Evolutionary conservation across 2,888 invertebrate genomes (phyloP), one percentile per base, ranked within the genome.

Genomic region (Temnothorax rugatulus): DNA sequence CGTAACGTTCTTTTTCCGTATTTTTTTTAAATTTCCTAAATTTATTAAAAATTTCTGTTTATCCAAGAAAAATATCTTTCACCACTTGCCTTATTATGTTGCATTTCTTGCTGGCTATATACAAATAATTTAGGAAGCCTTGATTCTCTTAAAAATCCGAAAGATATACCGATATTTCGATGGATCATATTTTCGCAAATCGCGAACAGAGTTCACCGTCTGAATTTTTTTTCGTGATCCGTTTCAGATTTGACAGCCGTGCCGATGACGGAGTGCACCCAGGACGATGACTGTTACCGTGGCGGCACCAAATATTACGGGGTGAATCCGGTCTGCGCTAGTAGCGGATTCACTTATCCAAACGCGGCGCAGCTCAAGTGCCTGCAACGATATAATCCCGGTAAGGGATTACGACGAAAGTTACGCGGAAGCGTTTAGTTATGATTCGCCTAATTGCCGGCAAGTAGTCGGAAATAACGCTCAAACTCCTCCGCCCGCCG

Each of bases 331-430:
- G 92, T 93, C 41, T 93, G 93, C 85, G 92, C 90, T 1, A 93
- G 77, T 77, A 93, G 93, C 47, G 93, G 93, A 13, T 88, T 87
- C 79, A 93, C 93, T 1, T 94, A 93, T 85, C 83, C 88, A 47
- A 92, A 92, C 85, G 84, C 90, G 7, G 91, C 86, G 34, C 91
- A 92, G 79, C 89, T 93, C 18, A 90, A 91, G 47, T 93, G 93
- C 84, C 83, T 93, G 73, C 88, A 90, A 82, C 88, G 88, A 85
- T 84, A 79, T 63, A 86, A 86, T 66, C 25, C 13, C 15, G 63
- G 88, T 87, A 84, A 83, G 57, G 54, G 82, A 66, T 77, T 50
- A 41, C 66, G 21, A 15, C 34, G 57, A 61, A 68, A 69, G 82
- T 82, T 77, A 77, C 52, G 64, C 66, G 18, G 52, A 76, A 77